Conservation (phyloP, 2,113 vertebrate genomes). For the Vulpes lagopus region DNA sequence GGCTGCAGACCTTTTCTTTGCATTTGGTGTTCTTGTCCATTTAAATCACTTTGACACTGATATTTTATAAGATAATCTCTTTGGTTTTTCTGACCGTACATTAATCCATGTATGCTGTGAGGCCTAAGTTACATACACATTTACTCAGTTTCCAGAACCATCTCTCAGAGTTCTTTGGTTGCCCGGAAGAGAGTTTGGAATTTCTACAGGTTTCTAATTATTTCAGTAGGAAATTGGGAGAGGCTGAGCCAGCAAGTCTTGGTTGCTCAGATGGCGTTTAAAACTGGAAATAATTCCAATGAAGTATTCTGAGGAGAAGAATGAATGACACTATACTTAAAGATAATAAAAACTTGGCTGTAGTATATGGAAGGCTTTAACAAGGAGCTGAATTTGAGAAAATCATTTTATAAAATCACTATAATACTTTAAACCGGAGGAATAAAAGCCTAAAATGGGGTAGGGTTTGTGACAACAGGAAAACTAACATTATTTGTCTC, state of each 20-base stretch:
- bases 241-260: constrained; percentile 25
- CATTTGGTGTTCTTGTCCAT: background rate
- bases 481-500: background rate
- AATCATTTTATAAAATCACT: background rate
- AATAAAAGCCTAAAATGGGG: background rate
- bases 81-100: background rate
- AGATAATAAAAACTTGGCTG: constrained; percentile 55
- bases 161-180: background rate
- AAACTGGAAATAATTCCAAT: constrained; percentile 61
- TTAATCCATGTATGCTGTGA: background rate
- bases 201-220: constrained; percentile 37
- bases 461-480: background rate
- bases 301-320: background rate
- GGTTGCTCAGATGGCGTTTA: constrained; percentile 25
- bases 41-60: background rate
- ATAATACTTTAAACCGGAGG: constrained; percentile 30
- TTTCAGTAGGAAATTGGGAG: background rate
- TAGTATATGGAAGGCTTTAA: constrained; percentile 12
- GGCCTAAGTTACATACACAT: background rate
- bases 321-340: constrained; percentile 25
- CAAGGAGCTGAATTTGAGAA: background rate
- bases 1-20: background rate
- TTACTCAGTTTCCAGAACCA: background rate
- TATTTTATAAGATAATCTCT: background rate
- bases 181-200: background rate